phyloP scores from a whole-genome alignment of 2,797 vertebrate genomes.

The Periparus ater region DNA sequence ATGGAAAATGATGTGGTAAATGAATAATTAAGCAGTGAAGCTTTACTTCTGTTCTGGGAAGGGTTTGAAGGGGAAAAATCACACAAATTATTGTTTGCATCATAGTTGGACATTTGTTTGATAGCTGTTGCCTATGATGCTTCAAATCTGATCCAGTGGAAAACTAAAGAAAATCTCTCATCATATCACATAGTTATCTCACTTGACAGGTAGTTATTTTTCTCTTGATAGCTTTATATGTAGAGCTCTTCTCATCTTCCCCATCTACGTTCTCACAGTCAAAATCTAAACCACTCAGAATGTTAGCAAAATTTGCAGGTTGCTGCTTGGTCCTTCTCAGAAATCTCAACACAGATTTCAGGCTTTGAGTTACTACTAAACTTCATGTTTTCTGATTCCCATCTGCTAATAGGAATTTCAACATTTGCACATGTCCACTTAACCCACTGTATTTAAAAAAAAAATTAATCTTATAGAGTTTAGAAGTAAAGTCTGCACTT shows the following conservation, averaged over 20 bases:
- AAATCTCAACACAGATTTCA: background rate
- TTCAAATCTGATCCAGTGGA: background rate
- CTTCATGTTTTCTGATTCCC: background rate
- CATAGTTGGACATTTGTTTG: background rate
- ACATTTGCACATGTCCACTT: background rate
- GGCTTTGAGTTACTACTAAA: background rate
- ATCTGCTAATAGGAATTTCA: background rate
- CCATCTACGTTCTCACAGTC: background rate
- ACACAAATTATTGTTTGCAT: background rate
- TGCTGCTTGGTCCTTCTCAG: background rate
- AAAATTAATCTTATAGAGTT: background rate
- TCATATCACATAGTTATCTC: background rate
- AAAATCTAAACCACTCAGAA: background rate
- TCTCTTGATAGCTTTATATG: background rate
- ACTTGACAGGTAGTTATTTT: background rate
- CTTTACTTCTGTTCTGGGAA: background rate
- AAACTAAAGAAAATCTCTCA: background rate
- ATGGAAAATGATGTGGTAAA: background rate
- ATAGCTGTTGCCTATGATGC: background rate
- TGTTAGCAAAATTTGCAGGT: background rate
- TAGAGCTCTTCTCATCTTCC: background rate
- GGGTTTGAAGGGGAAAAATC: background rate
- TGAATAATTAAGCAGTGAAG: background rate
- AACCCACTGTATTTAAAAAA: background rate
- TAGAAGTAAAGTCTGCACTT: background rate